phyloP scores from a whole-genome alignment of 1,140 invertebrate genomes.

The Ceratina calcarata region DNA sequence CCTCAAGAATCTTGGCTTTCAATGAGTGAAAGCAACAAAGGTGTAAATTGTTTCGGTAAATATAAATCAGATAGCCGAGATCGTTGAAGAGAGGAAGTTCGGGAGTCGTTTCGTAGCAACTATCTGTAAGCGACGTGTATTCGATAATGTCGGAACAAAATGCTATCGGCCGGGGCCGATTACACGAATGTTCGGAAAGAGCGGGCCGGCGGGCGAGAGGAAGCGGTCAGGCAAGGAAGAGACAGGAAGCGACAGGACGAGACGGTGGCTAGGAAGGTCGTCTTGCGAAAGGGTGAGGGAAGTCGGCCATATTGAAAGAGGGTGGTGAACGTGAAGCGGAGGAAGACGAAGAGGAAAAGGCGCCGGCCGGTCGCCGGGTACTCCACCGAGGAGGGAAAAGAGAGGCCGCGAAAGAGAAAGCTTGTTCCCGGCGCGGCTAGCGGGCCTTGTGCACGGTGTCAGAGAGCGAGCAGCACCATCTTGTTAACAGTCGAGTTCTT shows the following conservation, averaged over 20 bases:
- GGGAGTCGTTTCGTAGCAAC: constrained; percentile 66
- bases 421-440: constrained; percentile 49
- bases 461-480: constrained; percentile 74
- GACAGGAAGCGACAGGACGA: constrained; percentile 32
- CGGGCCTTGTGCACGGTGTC: constrained; percentile 55
- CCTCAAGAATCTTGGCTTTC: neutral
- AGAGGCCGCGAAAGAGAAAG: constrained; percentile 50
- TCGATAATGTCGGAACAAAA: constrained; percentile 76
- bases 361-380: constrained; percentile 69
- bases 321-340: constrained; percentile 64
- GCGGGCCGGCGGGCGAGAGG: constrained; percentile 20
- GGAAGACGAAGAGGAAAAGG: constrained; percentile 50
- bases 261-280: constrained; percentile 47
- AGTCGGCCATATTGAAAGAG: constrained; percentile 75
- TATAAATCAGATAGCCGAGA: neutral
- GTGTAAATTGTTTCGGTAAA: neutral
- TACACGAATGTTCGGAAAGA: constrained; percentile 67
- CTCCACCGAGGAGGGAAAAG: constrained; percentile 46
- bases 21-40: neutral
- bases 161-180: constrained; percentile 63
- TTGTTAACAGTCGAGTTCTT: constrained; percentile 79
- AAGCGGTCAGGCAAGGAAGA: neutral
- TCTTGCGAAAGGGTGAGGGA: constrained; percentile 58
- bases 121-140: constrained; percentile 74
- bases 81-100: neutral